Base-by-base conservation (phyloP, 2,113 vertebrate species). In the Neoarius graeffei region DNA sequence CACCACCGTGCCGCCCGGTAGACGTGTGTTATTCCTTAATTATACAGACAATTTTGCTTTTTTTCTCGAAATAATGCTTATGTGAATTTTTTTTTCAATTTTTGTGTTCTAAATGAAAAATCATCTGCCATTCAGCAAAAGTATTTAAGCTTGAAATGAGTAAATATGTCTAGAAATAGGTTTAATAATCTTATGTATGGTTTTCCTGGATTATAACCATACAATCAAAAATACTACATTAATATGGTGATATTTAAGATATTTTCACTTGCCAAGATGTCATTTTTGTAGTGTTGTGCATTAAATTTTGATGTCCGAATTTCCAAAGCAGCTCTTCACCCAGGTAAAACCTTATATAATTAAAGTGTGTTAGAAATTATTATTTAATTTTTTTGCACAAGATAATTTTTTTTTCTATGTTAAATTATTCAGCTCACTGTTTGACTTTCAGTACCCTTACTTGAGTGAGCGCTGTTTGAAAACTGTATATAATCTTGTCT, bases 371-470 rank as follows among this genome's bases (percentile, higher is more conserved):
- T 27, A 17, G 7, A 77, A 48, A 77, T 50, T 5, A 85, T 35
- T n/a, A 5, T 59, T 30, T 42, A 4, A 48, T 48, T 56, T 76
- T 86, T n/a, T 64, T 54, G 3, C 60, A 30, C 0, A 15, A 66
- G 54, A 71, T 17, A 60, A 86, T 57, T 23, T 56, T 71, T 71
- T 71, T 48, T 87, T 76, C 67, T 23, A 87, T 81, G 85, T 85
- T 81, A 89, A 85, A 81, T 81, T 60, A 56, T 42, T 84, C 74
- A 79, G 35, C 52, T 48, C 42, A 50, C 64, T 87, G 50, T 84
- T 84, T 89, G 85, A 85, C 85, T 69, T 84, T 89, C 82, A 87
- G 60, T 59, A 84, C 59, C 86, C 81, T 71, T 30, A 83, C 64
- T 73, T 80, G 62, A 84, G 81, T 27, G 77, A 5, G n/a, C 10